Base-by-base conservation (phyloP, 2,888 invertebrate genomes). In the Ichneumon xanthorius region DNA sequence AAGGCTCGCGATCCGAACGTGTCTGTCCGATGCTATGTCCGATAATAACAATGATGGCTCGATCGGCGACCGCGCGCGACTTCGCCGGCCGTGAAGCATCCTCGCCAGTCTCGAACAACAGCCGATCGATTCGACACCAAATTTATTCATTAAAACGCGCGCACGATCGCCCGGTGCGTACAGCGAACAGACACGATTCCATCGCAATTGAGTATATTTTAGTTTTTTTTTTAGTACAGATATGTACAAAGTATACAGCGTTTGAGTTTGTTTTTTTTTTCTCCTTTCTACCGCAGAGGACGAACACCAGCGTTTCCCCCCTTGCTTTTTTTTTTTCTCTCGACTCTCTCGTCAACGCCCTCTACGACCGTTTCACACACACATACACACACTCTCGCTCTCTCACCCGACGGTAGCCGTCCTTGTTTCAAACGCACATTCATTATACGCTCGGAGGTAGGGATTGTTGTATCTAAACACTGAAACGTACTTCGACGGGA, bases 161-260 rank as follows among this genome's bases (percentile, higher is more conserved):
- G 73, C 30, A 16, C 61, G 14, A 61, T 26, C 58, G 58, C 67
- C 26, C 26, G n/a, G 11, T 4, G 16, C 26, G 40, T 61, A 86
- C 79, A 72, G 75, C 76, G 76, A 82, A 79, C 55, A 78, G 78
- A 78, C 87, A 85, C 86, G 86, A 86, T 87, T 82, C 83, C 82
- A 61, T 80, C 82, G 85, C 85, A 73, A 86, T 87, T 58, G 65
- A 71, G 50, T 71, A 45, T 80, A 55, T 45, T 78, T 76, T 76
- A 65, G 5, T 76, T 55, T 85, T 61, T 72, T 58, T 87, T 88
- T 87, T 86, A 87, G 87, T 89, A 89, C 87, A 89, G 87, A 84
- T 90, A 90, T 90, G 87, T 91, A 91, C 90, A 91, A 90, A 89
- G 91, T 91, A 88, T 90, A 91, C 90, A 90, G 87, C 72, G 7